Conservation (phyloP, 2,888 invertebrate genomes). For the Erebia aethiops region DNA sequence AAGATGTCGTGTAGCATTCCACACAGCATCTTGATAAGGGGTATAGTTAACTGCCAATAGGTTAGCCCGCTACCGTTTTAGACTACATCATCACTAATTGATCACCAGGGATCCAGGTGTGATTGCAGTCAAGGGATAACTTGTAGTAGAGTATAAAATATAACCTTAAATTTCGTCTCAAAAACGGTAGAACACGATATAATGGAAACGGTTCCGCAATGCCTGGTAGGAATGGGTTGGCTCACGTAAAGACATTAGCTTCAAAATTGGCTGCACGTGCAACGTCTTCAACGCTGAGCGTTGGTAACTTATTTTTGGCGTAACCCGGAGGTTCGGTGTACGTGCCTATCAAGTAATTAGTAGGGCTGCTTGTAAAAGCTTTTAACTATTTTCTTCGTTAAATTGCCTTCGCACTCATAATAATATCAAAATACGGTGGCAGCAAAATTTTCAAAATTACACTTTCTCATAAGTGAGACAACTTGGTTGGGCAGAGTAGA, state of each 20-base stretch:
- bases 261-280: conserved; percentile 39
- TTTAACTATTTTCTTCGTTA: conserved; percentile 8
- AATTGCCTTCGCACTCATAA: background rate
- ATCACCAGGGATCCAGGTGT: too few relatives aligned
- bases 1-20: too few relatives aligned
- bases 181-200: conserved; percentile 16
- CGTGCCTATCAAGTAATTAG: conserved; percentile 25
- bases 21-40: too few relatives aligned
- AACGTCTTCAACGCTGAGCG: conserved; percentile 23
- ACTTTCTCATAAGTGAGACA: too few relatives aligned
- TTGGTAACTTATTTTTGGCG: conserved; percentile 32
- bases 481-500: too few relatives aligned
- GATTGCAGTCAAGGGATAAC: too few relatives aligned
- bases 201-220: conserved; percentile 26
- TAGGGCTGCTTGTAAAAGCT: background rate
- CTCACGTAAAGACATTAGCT: conserved; percentile 40
- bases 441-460: too few relatives aligned
- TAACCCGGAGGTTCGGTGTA: conserved; percentile 18
- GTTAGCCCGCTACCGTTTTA: too few relatives aligned
- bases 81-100: too few relatives aligned
- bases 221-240: conserved; percentile 21
- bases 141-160: too few relatives aligned
- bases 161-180: background rate
- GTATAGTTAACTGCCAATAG: too few relatives aligned
- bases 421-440: background rate